A percentile compares a stretch with the other conserved stretches of the same genome.
Evolutionary conservation across 2,113 vertebrate species (phyloP).

Genomic region (Physeter macrocephalus): DNA sequence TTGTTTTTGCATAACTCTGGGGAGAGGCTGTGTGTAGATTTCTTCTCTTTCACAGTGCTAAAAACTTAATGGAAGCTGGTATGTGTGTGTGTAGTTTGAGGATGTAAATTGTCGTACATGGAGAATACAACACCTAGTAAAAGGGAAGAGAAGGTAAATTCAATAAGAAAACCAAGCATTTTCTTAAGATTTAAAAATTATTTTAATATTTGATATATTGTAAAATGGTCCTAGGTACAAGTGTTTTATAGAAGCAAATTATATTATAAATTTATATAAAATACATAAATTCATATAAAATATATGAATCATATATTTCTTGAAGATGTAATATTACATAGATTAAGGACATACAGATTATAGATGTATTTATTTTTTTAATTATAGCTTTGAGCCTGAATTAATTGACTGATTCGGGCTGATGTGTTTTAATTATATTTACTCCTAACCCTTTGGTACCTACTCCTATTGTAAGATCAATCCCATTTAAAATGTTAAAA

Average conservation of each 20-base stretch:
- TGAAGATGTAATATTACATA: not conserved
- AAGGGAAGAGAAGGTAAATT: not conserved
- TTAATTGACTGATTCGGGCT: not conserved
- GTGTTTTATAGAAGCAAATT: not conserved
- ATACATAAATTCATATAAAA: not conserved
- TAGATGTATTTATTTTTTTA: not conserved
- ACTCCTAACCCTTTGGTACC: not conserved
- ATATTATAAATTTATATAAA: not conserved
- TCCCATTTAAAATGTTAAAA: slow-evolving; percentile 18
- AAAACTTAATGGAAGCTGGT: not conserved
- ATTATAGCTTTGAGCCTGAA: not conserved
- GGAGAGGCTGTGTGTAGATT: not conserved
- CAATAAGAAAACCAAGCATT: not conserved
- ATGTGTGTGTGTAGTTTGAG: not conserved
- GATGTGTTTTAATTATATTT: slow-evolving; percentile 33
- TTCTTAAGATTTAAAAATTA: not conserved
- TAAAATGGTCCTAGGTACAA: not conserved
- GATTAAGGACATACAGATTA: not conserved
- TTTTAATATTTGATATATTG: not conserved
- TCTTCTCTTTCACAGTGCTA: not conserved
- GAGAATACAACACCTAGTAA: not conserved
- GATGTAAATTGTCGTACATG: not conserved
- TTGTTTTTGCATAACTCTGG: not conserved
- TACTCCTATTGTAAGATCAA: not conserved
- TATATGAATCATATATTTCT: not conserved